Evolutionary conservation across 2,113 vertebrate genomes (phyloP), one percentile per base, ranked within the genome.

Genomic region (Proterorhinus semilunaris): DNA sequence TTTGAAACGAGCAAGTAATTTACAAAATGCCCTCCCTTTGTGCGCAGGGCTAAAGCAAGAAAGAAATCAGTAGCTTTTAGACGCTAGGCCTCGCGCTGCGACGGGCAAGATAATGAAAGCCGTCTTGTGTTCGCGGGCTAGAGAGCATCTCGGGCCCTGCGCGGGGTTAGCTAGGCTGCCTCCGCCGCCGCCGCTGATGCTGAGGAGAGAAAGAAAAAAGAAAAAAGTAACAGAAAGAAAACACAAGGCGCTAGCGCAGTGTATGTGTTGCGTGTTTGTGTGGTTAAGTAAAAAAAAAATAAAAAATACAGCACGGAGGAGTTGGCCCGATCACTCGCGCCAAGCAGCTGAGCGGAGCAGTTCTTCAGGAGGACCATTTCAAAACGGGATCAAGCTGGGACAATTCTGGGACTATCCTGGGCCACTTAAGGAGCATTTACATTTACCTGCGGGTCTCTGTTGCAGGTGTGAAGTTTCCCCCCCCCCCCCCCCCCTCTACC

Each of bases 1-100:
- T 98, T 95, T 97, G 96, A 98, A 94, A 98, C 96, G 98, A 99
- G 98, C 95, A 98, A 97, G 96, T 99, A 98, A 99, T 99, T 99
- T 99, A 98, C 96, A 99, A 99, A 99, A 98, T 98, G 97, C 97
- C 96, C 98, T 98, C 96, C 96, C 92, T 98, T 98, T 99, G 98
- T 99, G 96, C 95, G 93, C 92, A 93, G 95, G 96, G 97, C 96
- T 96, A 96, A 98, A 94, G 95, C 93, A 94, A 93, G 95, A 95
- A 96, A 93, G 95, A 98, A 98, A 96, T 98, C 95, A 95, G 96
- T 98, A 96, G 96, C 96, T 98, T 98, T 99, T 98, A 98, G 90
- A 98, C 97, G 96, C 96, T 95, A 95, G 95, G 97, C 96, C 96
- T 98, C 96, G 88, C 77, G 94, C 95, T 96, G 95, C 94, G 95